Base-by-base conservation (phyloP, 1,140 invertebrate species). In the Lithobius niger region DNA sequence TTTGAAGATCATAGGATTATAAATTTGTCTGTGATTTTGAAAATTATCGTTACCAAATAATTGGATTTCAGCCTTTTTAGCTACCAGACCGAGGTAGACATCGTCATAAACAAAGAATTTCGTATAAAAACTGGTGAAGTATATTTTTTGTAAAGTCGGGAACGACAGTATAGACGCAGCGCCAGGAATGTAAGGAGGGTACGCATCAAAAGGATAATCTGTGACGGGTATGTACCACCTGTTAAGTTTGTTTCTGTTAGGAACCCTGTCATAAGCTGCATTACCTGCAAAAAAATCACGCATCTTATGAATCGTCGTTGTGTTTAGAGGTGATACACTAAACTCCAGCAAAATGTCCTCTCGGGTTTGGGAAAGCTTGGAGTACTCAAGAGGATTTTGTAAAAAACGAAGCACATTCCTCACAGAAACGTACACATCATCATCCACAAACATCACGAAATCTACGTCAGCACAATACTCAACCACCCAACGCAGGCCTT, bases 101-200 rank as follows among this genome's bases (percentile, higher is more conserved):
- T 94, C 90, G 72, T 94, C 89, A 68, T 93, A 93, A 48, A 79
- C 77, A 64, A 90, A 88, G 65, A 84, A 79, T 64, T 88, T 82
- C 10, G 83, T 82, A 60, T 80, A 89, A 28, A 81, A 76, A 68
- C 83, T 88, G 16, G 77, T 79, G 57, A 80, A 81, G 62, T 88
- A 88, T 65, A 94, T 74, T 27, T 81, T 77, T 15, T 80, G 65
- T 47, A 92, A 70, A 1, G 83, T 79, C 62, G 79, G 75, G 59
- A 77, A 80, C 0, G 88, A 89, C 3, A 94, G 56, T 13, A 93
- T 71, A 62, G 84, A 88, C n/a, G 86, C 81, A 3, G 89, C 91
- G 1, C 87, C 90, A 1, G 90, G 88, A 1, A 92, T 77, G 70
- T 94, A 96, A 0, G 87, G 82, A 18, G 91, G 91, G 83, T 86